Evolutionary conservation across 2,113 vertebrate species (phyloP), one percentile per base, ranked within the genome.

Genomic region (Oncorhynchus clarkii): DNA sequence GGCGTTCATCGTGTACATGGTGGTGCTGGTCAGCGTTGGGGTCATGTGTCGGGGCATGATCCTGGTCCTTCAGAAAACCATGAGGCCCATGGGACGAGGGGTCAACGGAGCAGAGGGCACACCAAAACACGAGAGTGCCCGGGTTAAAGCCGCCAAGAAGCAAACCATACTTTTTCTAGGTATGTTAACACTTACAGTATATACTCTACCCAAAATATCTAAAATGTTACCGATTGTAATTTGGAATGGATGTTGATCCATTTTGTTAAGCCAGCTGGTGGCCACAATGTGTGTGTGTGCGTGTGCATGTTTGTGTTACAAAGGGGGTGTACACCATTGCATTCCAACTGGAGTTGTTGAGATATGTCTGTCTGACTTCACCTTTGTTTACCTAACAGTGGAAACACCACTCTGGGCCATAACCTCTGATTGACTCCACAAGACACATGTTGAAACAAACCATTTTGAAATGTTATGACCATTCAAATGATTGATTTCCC

Each of bases 11-110:
- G 65, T 98, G 62, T 99, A 99, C 82, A 62, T 98, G 24, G 11
- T 97, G 3, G 95, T 96, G 31, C 80, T 99, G 86, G 78, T 80
- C 0, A 84, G 88, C 0, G 98, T 99, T 66, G 88, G 91, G 71
- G 91, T 97, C 89, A 98, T 98, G 98, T 98, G 96, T 81, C 92
- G 85, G 77, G 93, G 92, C 65, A 99, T 99, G 97, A 95, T 97
- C 92, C 72, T 90, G 54, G 90, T 90, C 8, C 89, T 98, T 6
- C 81, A 14, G 82, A 81, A 76, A 18, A 84, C 93, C 7, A 84
- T 94, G 77, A 79, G 78, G 18, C 85, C 90, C 0, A 22, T 60
- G 0, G 77, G 86, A 75, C 65, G 4, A 5, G 65, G 78, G 0
- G 70, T 11, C 2, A 71, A 65, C 1, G 75, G 72, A 67, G 31